These are phyloP conservation scores for Gasteruption jaculator DNA, from an alignment of 2,888 invertebrate species.

Conservation along the genomic window DNA sequence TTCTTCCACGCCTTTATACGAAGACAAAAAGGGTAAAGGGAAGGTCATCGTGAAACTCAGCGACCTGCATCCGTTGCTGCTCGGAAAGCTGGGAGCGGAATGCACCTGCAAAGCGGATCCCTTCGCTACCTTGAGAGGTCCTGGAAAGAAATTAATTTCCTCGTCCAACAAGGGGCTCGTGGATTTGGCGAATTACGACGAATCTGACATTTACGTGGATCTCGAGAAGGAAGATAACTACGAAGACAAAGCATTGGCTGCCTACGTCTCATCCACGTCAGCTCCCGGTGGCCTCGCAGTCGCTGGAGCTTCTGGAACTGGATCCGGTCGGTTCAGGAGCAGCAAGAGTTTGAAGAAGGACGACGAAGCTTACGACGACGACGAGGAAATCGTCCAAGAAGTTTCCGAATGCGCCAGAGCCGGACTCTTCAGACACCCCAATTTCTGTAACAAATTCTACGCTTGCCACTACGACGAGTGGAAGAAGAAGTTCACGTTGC, in stretches of 20 bases:
- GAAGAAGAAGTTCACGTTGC: slow-evolving; percentile 70
- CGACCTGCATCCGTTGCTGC: slow-evolving; percentile 67
- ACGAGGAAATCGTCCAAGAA: slow-evolving; percentile 53
- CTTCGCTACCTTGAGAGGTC: slow-evolving; percentile 39
- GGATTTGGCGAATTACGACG: slow-evolving; percentile 45
- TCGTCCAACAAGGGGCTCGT: slow-evolving; percentile 40
- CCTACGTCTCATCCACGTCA: slow-evolving; percentile 6
- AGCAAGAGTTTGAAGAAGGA: no score
- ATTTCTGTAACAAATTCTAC: slow-evolving; percentile 78
- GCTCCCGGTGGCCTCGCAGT: no score
- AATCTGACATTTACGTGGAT: slow-evolving; percentile 47
- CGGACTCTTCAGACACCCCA: slow-evolving; percentile 64
- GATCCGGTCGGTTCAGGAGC: no score
- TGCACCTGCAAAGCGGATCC: slow-evolving; percentile 60
- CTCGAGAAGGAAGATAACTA: slow-evolving; percentile 34
- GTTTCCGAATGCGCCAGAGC: slow-evolving; percentile 53
- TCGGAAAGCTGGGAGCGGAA: slow-evolving; percentile 69
- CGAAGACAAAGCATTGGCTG: no score
- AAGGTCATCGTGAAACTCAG: slow-evolving; percentile 64
- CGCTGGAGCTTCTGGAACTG: no score
- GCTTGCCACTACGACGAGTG: slow-evolving; percentile 77
- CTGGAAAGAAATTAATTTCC: slow-evolving; percentile 34
- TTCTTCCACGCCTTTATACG: slow-evolving; percentile 25
- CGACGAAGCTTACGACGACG: slow-evolving; percentile 23
- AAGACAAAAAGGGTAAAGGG: slow-evolving; percentile 43